A percentile compares a stretch with the other conserved stretches of the same genome.
Evolutionary conservation across 2,888 invertebrate genomes (phyloP).

Genomic region (Lymantria monacha): DNA sequence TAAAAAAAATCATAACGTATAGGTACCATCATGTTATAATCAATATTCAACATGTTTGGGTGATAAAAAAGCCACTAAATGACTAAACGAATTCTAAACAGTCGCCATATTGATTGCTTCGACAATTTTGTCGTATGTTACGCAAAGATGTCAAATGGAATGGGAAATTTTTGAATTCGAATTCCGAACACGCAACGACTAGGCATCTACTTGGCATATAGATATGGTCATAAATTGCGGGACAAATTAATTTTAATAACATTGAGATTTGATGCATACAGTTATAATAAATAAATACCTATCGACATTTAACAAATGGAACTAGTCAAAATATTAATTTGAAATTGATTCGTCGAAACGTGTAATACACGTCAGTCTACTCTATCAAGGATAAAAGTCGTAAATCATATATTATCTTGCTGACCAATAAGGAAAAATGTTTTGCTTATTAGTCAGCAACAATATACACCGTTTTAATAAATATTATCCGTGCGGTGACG

Average conservation of each 20-base stretch:
- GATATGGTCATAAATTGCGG: conserved; percentile 4
- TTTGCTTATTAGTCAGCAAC: too few species aligned
- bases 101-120: conserved; percentile 40
- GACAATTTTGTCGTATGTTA: conserved; percentile 42
- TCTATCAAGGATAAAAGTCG: too few species aligned
- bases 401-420: too few species aligned
- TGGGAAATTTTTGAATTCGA: conserved; percentile 35
- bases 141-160: conserved; percentile 36
- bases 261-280: not conserved
- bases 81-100: conserved; percentile 30
- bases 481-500: too few species aligned
- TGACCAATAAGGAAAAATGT: too few species aligned
- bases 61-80: conserved; percentile 27
- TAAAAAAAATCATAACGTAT: too few species aligned
- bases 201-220: conserved; percentile 1
- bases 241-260: conserved; percentile 5
- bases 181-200: conserved; percentile 36
- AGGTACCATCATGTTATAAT: conserved; percentile 1
- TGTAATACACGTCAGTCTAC: too few species aligned
- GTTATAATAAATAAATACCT: too few species aligned
- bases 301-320: too few species aligned
- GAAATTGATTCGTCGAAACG: too few species aligned
- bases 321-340: too few species aligned
- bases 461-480: too few species aligned
- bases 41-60: conserved; percentile 29